Evolutionary conservation across 1,140 invertebrate species (phyloP).

Genomic region (Anadara kagoshimensis): DNA sequence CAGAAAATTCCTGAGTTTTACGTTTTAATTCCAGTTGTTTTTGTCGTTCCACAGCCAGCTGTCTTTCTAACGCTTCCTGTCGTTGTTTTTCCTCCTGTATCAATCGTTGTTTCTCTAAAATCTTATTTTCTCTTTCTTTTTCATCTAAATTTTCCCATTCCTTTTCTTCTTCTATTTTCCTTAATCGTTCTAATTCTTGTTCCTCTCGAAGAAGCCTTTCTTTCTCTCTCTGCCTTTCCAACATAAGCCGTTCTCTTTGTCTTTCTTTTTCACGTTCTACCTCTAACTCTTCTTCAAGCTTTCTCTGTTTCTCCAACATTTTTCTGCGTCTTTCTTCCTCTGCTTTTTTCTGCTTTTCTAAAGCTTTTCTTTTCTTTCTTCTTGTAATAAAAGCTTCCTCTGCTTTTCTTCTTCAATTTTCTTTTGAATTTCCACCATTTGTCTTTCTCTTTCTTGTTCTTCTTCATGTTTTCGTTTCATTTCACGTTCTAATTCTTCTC

Average conservation of each 20-base stretch:
- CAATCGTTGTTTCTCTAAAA: constrained; percentile 1
- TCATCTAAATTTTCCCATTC: constrained; percentile 35
- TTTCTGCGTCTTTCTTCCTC: constrained; percentile 30
- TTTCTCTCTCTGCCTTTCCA: too few relatives aligned
- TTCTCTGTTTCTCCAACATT: constrained; percentile 4
- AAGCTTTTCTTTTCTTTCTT: constrained; percentile 30
- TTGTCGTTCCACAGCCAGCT: too few relatives aligned
- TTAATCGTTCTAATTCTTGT: constrained; percentile 4
- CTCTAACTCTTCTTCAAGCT: constrained; percentile 40
- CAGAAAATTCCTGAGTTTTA: too few relatives aligned
- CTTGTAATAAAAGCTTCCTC: constrained; percentile 30
- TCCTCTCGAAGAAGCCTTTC: neutral
- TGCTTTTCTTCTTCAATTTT: constrained; percentile 4
- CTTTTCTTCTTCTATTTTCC: constrained; percentile 30
- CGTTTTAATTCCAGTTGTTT: too few relatives aligned
- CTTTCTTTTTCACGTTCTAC: constrained; percentile 26
- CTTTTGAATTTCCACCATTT: neutral
- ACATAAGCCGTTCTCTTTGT: neutral
- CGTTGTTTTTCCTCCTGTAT: constrained; percentile 7
- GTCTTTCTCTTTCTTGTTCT: constrained; percentile 36
- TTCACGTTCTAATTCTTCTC: constrained; percentile 19
- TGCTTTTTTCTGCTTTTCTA: constrained; percentile 32
- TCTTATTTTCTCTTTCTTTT: constrained; percentile 19
- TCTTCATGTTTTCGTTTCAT: constrained; percentile 25
- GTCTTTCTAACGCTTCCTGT: constrained; percentile 12